Evolutionary conservation across 2,113 vertebrate genomes (phyloP).

Genomic region (Hyaena hyaena): DNA sequence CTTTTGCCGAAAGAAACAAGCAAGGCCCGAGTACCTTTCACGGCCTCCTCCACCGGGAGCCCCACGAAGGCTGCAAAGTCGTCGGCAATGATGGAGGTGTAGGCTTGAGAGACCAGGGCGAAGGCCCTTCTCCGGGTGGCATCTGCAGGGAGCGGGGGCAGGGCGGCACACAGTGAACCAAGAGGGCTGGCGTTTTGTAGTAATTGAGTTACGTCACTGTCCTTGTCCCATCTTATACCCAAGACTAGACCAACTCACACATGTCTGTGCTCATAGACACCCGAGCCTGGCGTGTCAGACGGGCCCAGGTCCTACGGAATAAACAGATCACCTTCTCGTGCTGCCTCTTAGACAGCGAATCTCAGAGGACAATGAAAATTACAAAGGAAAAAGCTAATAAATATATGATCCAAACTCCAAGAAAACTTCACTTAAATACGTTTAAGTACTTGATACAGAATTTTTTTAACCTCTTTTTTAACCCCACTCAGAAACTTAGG

Average conservation of each 20-base stretch:
- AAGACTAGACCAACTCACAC: neutral
- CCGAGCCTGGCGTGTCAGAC: accelerated
- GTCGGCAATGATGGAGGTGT: constrained; percentile 95
- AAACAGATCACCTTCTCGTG: neutral
- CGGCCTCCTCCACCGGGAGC: constrained; percentile 96
- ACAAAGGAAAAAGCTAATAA: neutral
- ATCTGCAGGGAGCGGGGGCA: constrained; percentile 84
- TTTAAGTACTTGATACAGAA: neutral
- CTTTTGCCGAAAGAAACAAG: neutral
- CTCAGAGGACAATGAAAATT: neutral
- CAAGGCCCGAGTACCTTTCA: constrained; percentile 89
- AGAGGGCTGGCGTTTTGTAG: neutral
- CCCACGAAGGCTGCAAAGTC: constrained; percentile 97
- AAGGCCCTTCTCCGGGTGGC: constrained; percentile 94
- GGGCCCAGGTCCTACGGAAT: accelerated
- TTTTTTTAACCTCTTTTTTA: neutral
- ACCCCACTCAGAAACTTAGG: neutral
- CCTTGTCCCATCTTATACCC: too few species aligned
- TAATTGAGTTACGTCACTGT: accelerated
- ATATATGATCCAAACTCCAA: neutral
- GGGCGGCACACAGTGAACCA: neutral
- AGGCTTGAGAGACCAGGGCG: constrained; percentile 95
- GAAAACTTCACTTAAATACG: neutral
- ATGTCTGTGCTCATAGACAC: accelerated
- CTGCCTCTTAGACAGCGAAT: neutral